These are phyloP conservation scores for Cyclargus thomasi DNA, from an alignment of 1,140 invertebrate genomes.

Conservation along the genomic window DNA sequence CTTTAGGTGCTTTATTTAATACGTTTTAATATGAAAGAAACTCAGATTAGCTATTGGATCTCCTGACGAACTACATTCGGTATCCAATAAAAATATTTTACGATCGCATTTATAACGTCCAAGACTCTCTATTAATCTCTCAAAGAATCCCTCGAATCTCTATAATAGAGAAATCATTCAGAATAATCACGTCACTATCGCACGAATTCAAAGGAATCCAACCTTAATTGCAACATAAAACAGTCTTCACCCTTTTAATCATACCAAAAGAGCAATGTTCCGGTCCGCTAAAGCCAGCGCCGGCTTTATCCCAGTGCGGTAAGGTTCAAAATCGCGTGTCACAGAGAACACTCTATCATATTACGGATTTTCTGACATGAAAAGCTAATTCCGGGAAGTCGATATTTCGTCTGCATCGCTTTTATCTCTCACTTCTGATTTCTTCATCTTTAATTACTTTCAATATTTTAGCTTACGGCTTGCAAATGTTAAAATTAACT, in stretches of 20 bases:
- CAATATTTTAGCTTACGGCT: too few species aligned
- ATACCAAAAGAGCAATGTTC: slow-evolving; percentile 72
- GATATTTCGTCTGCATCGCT: slow-evolving; percentile 47
- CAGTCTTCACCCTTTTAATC: slow-evolving; percentile 72
- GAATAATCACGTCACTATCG: slow-evolving; percentile 19
- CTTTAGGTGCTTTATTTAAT: not conserved
- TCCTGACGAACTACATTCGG: not conserved
- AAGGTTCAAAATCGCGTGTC: slow-evolving; percentile 21
- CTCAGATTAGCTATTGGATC: not conserved
- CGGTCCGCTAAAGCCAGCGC: slow-evolving; percentile 49
- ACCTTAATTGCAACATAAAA: slow-evolving; percentile 69
- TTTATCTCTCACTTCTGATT: slow-evolving; percentile 34
- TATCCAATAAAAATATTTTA: not conserved
- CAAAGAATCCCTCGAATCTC: not conserved
- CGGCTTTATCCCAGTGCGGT: slow-evolving; percentile 13
- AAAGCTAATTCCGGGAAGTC: slow-evolving; percentile 56
- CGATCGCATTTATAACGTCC: slow-evolving; percentile 24
- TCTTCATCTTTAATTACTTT: slow-evolving; percentile 25
- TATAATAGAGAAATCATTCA: slow-evolving; percentile 19
- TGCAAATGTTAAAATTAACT: too few species aligned
- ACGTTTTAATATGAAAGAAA: not conserved
- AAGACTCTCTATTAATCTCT: slow-evolving; percentile 14
- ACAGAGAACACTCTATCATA: slow-evolving; percentile 63
- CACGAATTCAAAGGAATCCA: slow-evolving; percentile 41
- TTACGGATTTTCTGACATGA: slow-evolving; percentile 69